These are phyloP conservation scores for Pachycephus smyrnensis DNA, from an alignment of 2,888 invertebrate genomes.

Conservation along the genomic window DNA sequence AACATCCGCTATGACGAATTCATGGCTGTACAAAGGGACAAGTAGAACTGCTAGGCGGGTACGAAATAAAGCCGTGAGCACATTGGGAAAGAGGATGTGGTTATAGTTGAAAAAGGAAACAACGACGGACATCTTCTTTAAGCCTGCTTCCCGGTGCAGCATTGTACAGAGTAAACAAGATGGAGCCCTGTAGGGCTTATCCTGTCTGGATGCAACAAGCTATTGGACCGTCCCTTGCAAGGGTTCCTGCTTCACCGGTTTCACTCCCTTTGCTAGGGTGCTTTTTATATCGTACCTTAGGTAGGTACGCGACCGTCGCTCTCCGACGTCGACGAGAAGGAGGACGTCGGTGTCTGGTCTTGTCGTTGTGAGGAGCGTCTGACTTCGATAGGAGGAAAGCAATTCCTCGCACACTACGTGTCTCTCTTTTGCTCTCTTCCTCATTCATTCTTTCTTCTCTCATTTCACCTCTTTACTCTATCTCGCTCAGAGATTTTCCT, in stretches of 20 bases:
- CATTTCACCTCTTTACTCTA: neutral
- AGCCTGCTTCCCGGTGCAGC: slow-evolving; percentile 27
- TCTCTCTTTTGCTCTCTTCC: neutral
- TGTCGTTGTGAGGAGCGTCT: neutral
- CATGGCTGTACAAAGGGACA: neutral
- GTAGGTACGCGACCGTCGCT: too few species aligned
- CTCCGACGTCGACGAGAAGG: neutral
- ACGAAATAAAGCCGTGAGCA: neutral
- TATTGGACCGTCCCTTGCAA: slow-evolving; percentile 31
- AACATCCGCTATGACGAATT: neutral
- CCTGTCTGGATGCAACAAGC: slow-evolving; percentile 57
- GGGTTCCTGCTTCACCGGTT: slow-evolving; percentile 27
- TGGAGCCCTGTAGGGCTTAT: slow-evolving; percentile 49
- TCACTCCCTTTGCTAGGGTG: slow-evolving; percentile 7
- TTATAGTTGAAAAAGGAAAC: neutral
- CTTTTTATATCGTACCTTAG: slow-evolving; percentile 12
- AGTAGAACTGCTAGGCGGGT: neutral
- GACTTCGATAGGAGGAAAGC: neutral
- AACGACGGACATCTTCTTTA: slow-evolving; percentile 10
- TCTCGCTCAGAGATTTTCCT: slow-evolving; percentile 5
- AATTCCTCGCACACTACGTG: neutral
- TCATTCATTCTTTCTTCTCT: neutral
- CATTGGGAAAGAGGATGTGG: neutral
- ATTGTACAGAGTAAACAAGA: slow-evolving; percentile 57
- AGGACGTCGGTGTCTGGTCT: neutral